A percentile compares a stretch with the other conserved stretches of the same genome.
These are phyloP conservation scores for Ophiothrix spiculata DNA, from an alignment of 35 echinoderm and acorn worm genomes.

Conservation along the genomic window DNA sequence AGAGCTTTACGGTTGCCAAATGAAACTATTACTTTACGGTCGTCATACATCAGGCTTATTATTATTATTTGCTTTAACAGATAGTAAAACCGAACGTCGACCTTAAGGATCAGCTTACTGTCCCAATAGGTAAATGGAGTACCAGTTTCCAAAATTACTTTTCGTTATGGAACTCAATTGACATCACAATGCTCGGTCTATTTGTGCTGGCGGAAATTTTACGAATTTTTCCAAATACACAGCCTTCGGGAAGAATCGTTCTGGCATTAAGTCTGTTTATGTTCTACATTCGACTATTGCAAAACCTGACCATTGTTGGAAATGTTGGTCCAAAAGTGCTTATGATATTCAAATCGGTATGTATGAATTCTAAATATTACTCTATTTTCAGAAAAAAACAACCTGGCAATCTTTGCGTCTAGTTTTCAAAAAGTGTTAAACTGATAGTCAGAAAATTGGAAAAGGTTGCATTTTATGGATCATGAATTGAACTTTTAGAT, in stretches of 20 bases:
- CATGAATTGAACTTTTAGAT: no score
- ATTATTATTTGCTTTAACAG: no score
- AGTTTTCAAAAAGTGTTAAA: neutral
- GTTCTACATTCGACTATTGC: conserved; percentile 71
- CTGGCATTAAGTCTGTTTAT: conserved; percentile 58
- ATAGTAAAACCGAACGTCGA: no score
- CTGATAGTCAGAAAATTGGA: neutral
- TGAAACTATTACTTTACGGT: no score
- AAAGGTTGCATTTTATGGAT: no score
- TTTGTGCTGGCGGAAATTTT: conserved; percentile 48
- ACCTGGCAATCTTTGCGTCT: neutral
- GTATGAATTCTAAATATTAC: neutral
- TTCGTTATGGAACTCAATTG: conserved; percentile 67
- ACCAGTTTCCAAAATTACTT: no score
- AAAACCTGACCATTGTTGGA: conserved; percentile 67
- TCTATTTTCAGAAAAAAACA: neutral
- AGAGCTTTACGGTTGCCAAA: no score
- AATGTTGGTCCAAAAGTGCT: conserved; percentile 83
- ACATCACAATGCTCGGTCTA: conserved; percentile 37
- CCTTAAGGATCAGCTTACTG: no score
- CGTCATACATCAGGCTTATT: no score
- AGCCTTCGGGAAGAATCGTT: conserved; percentile 46
- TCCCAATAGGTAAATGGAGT: no score
- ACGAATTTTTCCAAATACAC: conserved; percentile 17
- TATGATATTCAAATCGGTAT: conserved; percentile 88